These are phyloP conservation scores for Palythoa heliodiscus DNA, from an alignment of 92 coral and sea anemone species.

Conservation along the genomic window DNA sequence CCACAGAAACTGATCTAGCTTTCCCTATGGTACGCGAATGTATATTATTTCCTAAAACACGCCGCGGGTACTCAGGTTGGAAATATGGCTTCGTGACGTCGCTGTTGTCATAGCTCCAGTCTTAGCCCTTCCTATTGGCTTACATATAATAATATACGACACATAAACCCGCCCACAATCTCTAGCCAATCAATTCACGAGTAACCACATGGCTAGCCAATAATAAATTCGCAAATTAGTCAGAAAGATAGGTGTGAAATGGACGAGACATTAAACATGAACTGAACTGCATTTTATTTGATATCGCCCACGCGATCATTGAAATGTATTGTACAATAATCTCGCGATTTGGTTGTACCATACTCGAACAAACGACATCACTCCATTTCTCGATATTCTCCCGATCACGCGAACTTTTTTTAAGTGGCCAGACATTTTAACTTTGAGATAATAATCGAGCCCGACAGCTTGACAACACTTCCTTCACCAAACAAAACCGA, in stretches of 20 bases:
- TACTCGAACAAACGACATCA: neutral
- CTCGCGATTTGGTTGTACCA: slow-evolving; percentile 7
- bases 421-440: neutral
- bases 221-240: slow-evolving; percentile 21
- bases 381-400: slow-evolving; percentile 5
- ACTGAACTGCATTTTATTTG: slow-evolving; percentile 7
- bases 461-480: neutral
- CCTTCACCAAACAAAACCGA: neutral
- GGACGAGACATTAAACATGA: slow-evolving; percentile 47
- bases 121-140: slow-evolving; percentile 68
- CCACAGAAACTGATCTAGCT: slow-evolving; percentile 36
- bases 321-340: slow-evolving; percentile 33
- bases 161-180: slow-evolving; percentile 53
- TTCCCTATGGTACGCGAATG: slow-evolving; percentile 58
- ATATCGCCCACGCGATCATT: slow-evolving; percentile 45
- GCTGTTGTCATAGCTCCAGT: slow-evolving; percentile 81
- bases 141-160: slow-evolving; percentile 43
- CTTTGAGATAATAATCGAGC: neutral
- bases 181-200: slow-evolving; percentile 49
- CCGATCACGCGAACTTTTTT: slow-evolving; percentile 31
- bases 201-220: slow-evolving; percentile 42
- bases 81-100: slow-evolving; percentile 88
- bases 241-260: slow-evolving; percentile 41
- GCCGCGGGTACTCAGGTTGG: slow-evolving; percentile 78
- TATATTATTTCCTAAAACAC: slow-evolving; percentile 66